A percentile compares a stretch with the other conserved stretches of the same genome.
Evolutionary conservation across 2,113 vertebrate genomes (phyloP).

Genomic region (Laterallus jamaicensis): DNA sequence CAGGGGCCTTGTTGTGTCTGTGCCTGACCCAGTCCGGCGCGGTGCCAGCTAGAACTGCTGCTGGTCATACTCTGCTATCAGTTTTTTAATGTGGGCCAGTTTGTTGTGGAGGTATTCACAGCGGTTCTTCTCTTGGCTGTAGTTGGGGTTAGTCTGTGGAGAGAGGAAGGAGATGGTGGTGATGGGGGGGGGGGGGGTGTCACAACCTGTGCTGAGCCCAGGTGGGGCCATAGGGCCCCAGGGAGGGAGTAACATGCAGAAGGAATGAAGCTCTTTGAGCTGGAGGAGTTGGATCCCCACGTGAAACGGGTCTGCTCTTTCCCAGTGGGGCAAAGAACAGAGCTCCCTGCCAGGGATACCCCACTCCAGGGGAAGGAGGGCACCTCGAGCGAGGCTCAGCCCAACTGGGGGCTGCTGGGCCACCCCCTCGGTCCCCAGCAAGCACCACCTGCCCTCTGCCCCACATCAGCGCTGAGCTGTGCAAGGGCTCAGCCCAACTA

Average conservation of each 20-base stretch:
- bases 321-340: neutral
- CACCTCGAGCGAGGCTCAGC: neutral
- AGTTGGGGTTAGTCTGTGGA: conserved; percentile 92
- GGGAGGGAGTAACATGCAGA: fast-evolving
- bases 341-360: neutral
- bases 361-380: neutral
- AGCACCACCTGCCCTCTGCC: neutral
- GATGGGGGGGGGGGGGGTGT: neutral
- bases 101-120: conserved; percentile 99
- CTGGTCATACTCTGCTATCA: conserved; percentile 96
- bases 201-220: neutral
- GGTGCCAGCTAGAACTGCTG: conserved; percentile 87
- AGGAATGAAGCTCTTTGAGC: neutral
- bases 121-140: conserved; percentile 96
- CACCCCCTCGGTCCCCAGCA: neutral
- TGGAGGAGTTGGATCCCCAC: neutral
- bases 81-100: conserved; percentile 97
- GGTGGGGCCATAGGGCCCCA: fast-evolving
- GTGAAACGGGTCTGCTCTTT: fast-evolving
- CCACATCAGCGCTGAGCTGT: fast-evolving
- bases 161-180: neutral
- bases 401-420: neutral
- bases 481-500: neutral
- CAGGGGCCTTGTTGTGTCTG: neutral
- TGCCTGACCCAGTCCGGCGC: conserved; percentile 38